Conservation (phyloP, 53 echinoderm and acorn worm genomes). For the Patiria pectinifera region DNA sequence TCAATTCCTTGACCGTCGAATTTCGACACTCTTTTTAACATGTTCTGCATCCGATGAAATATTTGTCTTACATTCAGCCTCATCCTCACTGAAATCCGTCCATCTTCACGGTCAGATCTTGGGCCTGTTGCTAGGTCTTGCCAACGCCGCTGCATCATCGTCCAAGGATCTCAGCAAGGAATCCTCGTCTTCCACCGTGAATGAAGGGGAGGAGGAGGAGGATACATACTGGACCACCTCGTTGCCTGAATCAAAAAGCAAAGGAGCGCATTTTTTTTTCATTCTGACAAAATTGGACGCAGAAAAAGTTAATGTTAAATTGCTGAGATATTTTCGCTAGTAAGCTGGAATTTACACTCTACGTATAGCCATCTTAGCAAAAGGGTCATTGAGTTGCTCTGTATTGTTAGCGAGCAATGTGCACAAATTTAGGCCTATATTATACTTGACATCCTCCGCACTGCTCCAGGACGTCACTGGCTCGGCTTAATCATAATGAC, state of each 20-base stretch:
- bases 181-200: constrained; percentile 77
- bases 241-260: constrained; percentile 42
- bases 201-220: neutral
- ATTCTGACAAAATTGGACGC: neutral
- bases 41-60: neutral
- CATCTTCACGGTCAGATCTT: neutral
- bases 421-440: too few species aligned
- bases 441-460: too few species aligned
- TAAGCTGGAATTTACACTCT: too few species aligned
- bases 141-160: constrained; percentile 68
- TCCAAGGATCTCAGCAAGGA: constrained; percentile 77
- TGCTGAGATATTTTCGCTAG: too few species aligned
- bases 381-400: too few species aligned
- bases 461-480: too few species aligned
- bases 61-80: neutral
- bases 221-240: constrained; percentile 67
- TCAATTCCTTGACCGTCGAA: too few species aligned
- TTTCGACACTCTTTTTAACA: too few species aligned
- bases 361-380: too few species aligned
- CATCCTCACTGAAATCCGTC: neutral
- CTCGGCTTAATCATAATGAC: too few species aligned
- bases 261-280: neutral
- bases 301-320: neutral
- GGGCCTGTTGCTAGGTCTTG: neutral
- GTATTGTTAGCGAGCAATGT: too few species aligned